Base-by-base conservation (phyloP, 64 coral and sea anemone genomes). In the Actinia tenebrosa region DNA sequence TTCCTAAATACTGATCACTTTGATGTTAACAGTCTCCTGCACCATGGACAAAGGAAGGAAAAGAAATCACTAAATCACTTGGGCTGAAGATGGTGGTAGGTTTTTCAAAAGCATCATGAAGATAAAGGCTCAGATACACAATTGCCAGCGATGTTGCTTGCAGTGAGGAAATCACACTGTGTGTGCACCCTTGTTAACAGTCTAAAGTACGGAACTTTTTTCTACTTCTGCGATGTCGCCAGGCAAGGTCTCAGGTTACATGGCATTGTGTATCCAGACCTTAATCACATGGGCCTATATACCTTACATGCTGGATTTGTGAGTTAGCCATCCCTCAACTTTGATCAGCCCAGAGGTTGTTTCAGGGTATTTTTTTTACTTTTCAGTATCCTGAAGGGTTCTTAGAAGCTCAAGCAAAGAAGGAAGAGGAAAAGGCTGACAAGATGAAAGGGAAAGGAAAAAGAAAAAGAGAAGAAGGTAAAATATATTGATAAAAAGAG, bases 361-460 rank as follows among this genome's bases (percentile, higher is more conserved):
- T 37, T 37, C 30, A 37, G 30, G 30, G 30, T 37, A 16, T 19
- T 4, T 15, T 15, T 44, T 81, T 20, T 81, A 7, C 22, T 90
- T 56, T 26, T 69, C 55, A 99, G 97, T 99, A 99, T 86, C 97
- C 97, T 66, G 97, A 92, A 92, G 97, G 97, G 20, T 99, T 92
- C 85, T 83, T 95, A 82, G 97, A 99, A 87, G 97, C 97, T 46
- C 97, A 99, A 88, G 97, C 93, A 26, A 99, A 99, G 83, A 99
- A 99, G 89, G 87, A 90, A 78, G 88, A 95, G 30, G 88, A 93
- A 56, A 92, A 90, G 54, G 88, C 84, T 60, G 90, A 89, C 13
- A 92, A 90, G 30, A 83, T 90, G 87, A 61, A 66, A n/a, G 91
- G 78, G 18, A 94, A 90, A 90, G 93, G 90, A 60, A 99, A 94